Conservation (phyloP, 2,888 invertebrate species). For the Automeris io region DNA sequence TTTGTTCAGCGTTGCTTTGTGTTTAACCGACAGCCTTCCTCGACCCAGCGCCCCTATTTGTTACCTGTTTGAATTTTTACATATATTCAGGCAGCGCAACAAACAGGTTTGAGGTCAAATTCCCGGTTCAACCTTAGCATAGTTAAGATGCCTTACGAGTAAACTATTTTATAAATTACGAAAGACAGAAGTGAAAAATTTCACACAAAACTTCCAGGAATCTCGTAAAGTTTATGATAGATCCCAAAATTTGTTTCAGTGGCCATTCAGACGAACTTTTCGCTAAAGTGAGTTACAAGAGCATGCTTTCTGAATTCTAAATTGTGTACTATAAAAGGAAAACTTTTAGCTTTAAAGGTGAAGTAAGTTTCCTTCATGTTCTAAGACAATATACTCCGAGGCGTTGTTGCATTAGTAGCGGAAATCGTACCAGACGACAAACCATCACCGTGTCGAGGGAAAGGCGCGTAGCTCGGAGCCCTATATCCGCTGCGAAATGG, state of each 20-base stretch:
- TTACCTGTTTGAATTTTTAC: constrained; percentile 45
- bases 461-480: constrained; percentile 52
- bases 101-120: constrained; percentile 28
- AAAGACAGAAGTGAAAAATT: not conserved
- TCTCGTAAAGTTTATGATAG: constrained; percentile 1
- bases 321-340: not conserved
- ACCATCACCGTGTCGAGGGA: constrained; percentile 54
- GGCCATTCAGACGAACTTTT: constrained; percentile 1
- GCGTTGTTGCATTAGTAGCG: constrained; percentile 41
- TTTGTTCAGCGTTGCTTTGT: constrained; percentile 54
- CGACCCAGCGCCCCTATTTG: constrained; percentile 35
- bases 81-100: constrained; percentile 25
- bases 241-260: constrained; percentile 1
- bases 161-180: not conserved
- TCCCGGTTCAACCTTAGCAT: not conserved
- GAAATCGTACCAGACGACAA: constrained; percentile 62
- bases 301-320: not conserved
- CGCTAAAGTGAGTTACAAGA: constrained; percentile 1
- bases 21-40: constrained; percentile 53
- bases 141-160: not conserved
- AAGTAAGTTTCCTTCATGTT: not conserved
- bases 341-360: not conserved
- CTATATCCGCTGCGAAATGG: constrained; percentile 66
- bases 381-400: constrained; percentile 38
- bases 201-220: not conserved